Evolutionary conservation across 2,888 invertebrate species (phyloP).

Genomic region (Spatulosminthurus flaviceps): DNA sequence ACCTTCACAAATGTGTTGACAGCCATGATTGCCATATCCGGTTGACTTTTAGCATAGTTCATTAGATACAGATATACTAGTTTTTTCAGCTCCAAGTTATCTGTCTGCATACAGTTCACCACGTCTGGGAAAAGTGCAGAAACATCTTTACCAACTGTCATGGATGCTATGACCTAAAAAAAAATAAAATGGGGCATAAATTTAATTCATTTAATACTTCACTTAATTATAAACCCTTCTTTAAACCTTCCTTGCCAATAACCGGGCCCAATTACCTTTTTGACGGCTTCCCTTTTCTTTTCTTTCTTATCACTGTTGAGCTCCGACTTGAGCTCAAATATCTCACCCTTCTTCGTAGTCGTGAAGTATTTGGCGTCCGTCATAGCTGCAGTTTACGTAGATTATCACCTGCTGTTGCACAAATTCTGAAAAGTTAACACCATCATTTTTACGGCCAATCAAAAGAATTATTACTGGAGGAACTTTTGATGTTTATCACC

Average conservation of each 20-base stretch:
- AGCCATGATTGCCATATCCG: conserved; percentile 99
- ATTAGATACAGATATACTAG: conserved; percentile 97
- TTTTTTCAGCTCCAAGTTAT: conserved; percentile 98
- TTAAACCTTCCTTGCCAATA: too few species aligned
- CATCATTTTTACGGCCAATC: too few species aligned
- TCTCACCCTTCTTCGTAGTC: conserved; percentile 99
- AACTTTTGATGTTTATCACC: too few species aligned
- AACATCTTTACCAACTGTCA: conserved; percentile 99
- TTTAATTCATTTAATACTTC: too few species aligned
- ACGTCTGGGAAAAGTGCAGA: conserved; percentile 98
- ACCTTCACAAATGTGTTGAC: conserved; percentile 99
- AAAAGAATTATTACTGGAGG: too few species aligned
- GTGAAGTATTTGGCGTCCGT: conserved; percentile 99
- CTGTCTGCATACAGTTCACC: conserved; percentile 99
- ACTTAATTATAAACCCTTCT: too few species aligned
- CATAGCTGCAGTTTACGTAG: conserved; percentile 71
- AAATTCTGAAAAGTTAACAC: too few species aligned
- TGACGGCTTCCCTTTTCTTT: conserved; percentile 99
- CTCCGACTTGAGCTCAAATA: conserved; percentile 98
- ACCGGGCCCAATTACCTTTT: conserved; percentile 88
- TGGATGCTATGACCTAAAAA: conserved; percentile 98
- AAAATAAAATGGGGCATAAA: too few species aligned
- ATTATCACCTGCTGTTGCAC: too few species aligned
- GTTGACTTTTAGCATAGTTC: conserved; percentile 99
- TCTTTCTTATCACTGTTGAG: conserved; percentile 99